Base-by-base conservation (phyloP, 1,140 invertebrate species). In the Geopemphigus sp. region DNA sequence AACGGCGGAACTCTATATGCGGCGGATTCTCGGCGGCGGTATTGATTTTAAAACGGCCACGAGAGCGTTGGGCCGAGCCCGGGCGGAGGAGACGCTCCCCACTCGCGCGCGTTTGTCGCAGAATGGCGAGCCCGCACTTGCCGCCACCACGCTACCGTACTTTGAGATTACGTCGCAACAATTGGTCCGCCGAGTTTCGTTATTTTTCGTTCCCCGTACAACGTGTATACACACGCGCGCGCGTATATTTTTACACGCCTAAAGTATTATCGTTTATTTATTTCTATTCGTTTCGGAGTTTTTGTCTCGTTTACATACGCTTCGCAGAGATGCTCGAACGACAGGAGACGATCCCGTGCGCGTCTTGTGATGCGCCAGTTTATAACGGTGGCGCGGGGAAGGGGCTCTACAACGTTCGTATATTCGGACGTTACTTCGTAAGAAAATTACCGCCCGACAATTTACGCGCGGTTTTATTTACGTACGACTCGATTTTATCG, bases 1-100 rank as follows among this genome's bases (percentile, higher is more conserved):
- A 68, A 68, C n/a, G n/a, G n/a, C 32, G 32, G 8, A 39, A 39
- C 32, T 39, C 8, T 39, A 39, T 24, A 53, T 53, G 24, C 66
- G 66, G 45, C 22, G n/a, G 47, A 50, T 39, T 39, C 66, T 50
- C 22, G 66, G 24, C 47, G 22, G 47, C 8, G 66, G 66, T 70
- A 70, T 70, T 70, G 66, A 70, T 70, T 70, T 70, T 45, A 70
- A 70, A 50, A 70, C 66, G 66, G 24, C 66, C 24, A 70, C 45
- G 66, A 45, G 66, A 45, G 45, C 6, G 45, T 70, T 39, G 32
- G n/a, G 45, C 66, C 66, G 45, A 68, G 19, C 63, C 63, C 63
- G 29, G 63, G 29, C 29, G 61, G 17, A 39, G 63, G 39, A 29
- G 32, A n/a, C 61, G 15, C 26, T 64, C 61, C 32, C 19, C 29